Base-by-base conservation (phyloP, 2,888 invertebrate species). In the Crioceris asparagi region DNA sequence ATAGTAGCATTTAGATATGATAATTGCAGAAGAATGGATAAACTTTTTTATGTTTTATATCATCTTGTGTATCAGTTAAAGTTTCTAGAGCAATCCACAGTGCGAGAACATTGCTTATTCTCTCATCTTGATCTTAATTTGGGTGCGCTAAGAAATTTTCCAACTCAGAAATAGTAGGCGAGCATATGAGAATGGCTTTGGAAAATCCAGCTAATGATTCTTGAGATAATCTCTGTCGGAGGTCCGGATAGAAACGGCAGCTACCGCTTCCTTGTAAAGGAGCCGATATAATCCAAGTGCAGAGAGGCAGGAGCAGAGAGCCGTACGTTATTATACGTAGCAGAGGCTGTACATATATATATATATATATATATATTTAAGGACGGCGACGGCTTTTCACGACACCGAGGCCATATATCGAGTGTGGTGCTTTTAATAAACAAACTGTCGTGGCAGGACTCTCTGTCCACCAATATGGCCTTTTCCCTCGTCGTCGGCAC, bases 261-360 rank as follows among this genome's bases (percentile, higher is more conserved):
- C 47, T 45, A 45, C 47, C 48, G 48, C 45, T 48, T 48, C 48
- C 48, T 48, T 48, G 44, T 48, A 48, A 41, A 48, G 48, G 45
- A 12, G 27, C 27, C 6, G 27, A 6, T 12, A 15, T 15, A 27
- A 15, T 27, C 12, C 27, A 15, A n/a, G n/a, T n/a, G 7, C 27
- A 27, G 27, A 10, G 7, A 21, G 21, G 27, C 41, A 41, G 45
- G 41, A 39, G 23, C 38, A 38, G 34, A 34, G 40, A 35, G 43
- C 44, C 46, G 42, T 48, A 48, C 43, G 45, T 48, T 48, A 48
- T 46, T 45, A 46, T 45, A 39, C 34, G 39, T 32, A 36, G 33
- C 36, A 35, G 38, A 31, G 43, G 36, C 40, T 40, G 44, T 38
- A 44, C 39, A n/a, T n/a, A n/a, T n/a, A n/a, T n/a, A n/a, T n/a